A percentile compares a stretch with the other conserved stretches of the same genome.
Evolutionary conservation across 2,888 invertebrate species (phyloP).

Genomic region (Sphaeridia pumilis): DNA sequence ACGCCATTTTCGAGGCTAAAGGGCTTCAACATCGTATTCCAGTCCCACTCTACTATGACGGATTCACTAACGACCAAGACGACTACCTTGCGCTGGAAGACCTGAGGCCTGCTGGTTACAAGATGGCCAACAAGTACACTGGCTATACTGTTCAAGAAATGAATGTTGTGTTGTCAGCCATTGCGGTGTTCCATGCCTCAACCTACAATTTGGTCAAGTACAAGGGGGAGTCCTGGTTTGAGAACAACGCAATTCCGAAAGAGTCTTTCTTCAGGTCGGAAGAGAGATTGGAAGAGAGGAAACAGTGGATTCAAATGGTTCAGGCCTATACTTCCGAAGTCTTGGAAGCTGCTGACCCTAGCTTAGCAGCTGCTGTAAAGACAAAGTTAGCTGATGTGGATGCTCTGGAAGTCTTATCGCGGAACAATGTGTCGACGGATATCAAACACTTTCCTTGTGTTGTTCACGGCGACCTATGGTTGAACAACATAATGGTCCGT

Average conservation of each 20-base stretch:
- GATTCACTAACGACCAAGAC: constrained; percentile 9
- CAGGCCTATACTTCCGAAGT: background rate
- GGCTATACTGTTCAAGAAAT: constrained; percentile 17
- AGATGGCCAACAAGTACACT: constrained; percentile 24
- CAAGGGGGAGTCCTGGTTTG: constrained; percentile 17
- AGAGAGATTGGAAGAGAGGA: constrained; percentile 1
- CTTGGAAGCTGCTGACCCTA: background rate
- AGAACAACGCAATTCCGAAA: background rate
- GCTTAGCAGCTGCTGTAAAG: constrained; percentile 6
- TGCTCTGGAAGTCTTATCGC: background rate
- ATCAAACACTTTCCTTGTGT: constrained; percentile 20
- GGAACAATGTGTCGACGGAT: constrained; percentile 3
- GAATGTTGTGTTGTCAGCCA: too few relatives aligned
- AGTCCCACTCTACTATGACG: constrained; percentile 8
- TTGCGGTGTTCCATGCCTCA: constrained; percentile 25
- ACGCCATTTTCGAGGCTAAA: background rate
- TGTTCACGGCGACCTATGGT: constrained; percentile 30
- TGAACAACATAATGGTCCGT: constrained; percentile 28
- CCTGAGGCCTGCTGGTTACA: constrained; percentile 21
- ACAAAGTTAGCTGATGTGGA: background rate
- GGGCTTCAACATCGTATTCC: background rate
- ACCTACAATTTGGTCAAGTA: constrained; percentile 13
- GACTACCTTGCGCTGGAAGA: constrained; percentile 21
- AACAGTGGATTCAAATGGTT: background rate
- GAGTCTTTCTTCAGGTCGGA: background rate